phyloP scores from a whole-genome alignment of 2,113 vertebrate species.

The Origma solitaria region DNA sequence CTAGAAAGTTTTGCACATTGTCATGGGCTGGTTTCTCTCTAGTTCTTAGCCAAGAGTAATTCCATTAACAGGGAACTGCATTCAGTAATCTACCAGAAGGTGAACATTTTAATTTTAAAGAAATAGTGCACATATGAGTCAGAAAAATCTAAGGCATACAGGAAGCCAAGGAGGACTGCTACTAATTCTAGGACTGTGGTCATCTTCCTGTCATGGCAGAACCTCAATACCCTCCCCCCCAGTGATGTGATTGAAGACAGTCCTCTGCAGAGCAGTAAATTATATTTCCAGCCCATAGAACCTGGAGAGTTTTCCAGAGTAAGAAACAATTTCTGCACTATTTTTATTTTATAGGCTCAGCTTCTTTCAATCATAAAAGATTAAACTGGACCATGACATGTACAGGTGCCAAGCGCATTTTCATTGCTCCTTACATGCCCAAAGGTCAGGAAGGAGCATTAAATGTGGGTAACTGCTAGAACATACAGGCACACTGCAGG shows the following conservation, averaged over 20 bases:
- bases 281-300: not conserved
- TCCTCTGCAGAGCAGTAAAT: not conserved
- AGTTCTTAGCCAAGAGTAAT: not conserved
- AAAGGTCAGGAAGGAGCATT: not conserved
- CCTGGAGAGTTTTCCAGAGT: not conserved
- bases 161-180: not conserved
- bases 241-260: not conserved
- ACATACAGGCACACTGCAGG: not conserved
- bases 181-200: not conserved
- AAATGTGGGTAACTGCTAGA: not conserved
- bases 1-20: not conserved
- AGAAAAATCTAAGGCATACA: not conserved
- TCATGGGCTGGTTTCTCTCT: fast-evolving
- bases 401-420: not conserved
- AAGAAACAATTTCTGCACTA: not conserved
- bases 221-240: not conserved
- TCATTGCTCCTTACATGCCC: not conserved
- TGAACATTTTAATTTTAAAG: not conserved
- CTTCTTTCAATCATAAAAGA: not conserved
- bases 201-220: not conserved
- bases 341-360: not conserved
- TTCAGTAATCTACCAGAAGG: not conserved
- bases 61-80: not conserved
- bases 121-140: not conserved
- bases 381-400: not conserved